Percentiles rank a stretch among this genome's conserved stretches.
Conservation (phyloP, 2,797 vertebrate genomes). For the Aselliscus stoliczkanus region DNA sequence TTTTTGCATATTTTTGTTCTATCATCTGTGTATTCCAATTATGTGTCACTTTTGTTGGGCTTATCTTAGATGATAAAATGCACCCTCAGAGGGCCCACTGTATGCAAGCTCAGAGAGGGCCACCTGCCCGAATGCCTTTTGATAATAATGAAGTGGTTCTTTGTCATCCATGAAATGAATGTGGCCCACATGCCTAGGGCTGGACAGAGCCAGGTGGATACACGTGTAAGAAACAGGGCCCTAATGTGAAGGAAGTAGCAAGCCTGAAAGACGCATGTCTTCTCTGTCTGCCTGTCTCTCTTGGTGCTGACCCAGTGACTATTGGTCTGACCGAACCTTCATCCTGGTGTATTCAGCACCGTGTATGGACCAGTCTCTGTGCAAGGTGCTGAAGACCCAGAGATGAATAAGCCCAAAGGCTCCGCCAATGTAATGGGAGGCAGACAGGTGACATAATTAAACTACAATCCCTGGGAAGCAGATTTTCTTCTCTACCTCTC, state of each 20-base stretch:
- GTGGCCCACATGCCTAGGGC: background rate
- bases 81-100: background rate
- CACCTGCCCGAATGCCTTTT: background rate
- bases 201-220: background rate
- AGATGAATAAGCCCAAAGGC: background rate
- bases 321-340: accelerated
- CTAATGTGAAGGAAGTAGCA: background rate
- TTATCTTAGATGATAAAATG: background rate
- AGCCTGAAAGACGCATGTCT: no score
- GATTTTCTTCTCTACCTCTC: background rate
- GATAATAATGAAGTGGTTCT: background rate
- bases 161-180: background rate
- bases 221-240: background rate
- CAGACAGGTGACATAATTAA: background rate
- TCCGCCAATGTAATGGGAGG: no score
- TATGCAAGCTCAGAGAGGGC: background rate
- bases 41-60: background rate
- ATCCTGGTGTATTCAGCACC: background rate
- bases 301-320: accelerated
- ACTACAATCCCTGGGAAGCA: background rate
- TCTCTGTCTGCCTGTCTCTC: background rate
- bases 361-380: background rate
- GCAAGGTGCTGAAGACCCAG: background rate
- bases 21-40: background rate
- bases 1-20: background rate